These are phyloP conservation scores for Bombus huntii DNA, from an alignment of 1,140 invertebrate genomes.

Conservation along the genomic window DNA sequence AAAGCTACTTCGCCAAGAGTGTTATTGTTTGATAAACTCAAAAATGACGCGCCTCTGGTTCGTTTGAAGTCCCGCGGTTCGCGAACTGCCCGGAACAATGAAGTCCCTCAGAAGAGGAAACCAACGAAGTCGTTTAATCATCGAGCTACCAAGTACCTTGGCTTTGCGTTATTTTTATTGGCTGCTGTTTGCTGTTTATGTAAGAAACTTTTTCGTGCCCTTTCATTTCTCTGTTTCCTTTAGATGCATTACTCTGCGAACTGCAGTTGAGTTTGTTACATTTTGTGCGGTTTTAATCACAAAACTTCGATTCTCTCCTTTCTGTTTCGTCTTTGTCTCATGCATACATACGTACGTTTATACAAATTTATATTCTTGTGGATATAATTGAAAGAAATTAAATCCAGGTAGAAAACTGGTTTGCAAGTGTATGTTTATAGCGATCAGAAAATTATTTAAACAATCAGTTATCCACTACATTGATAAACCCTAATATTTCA, in stretches of 20 bases:
- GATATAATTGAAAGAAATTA: no score
- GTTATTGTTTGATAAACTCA: constrained; percentile 51
- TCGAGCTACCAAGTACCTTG: not conserved
- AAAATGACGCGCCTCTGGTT: constrained; percentile 13
- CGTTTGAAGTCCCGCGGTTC: constrained; percentile 14
- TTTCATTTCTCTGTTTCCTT: not conserved
- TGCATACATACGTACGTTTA: not conserved
- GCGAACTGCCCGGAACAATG: not conserved
- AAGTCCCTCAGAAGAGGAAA: not conserved
- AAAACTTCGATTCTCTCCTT: not conserved
- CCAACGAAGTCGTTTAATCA: constrained; percentile 23
- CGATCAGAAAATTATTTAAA: no score
- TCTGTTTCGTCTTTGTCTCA: not conserved
- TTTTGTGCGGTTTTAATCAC: not conserved
- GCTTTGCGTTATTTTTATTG: constrained; percentile 13
- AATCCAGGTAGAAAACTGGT: no score
- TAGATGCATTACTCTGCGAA: not conserved
- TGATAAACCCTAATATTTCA: no score
- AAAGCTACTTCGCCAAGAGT: constrained; percentile 34
- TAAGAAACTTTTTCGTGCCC: not conserved
- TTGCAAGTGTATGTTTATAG: no score
- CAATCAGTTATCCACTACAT: no score
- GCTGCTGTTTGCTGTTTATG: not conserved
- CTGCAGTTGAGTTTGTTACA: not conserved
- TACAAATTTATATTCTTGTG: no score